phyloP scores from a whole-genome alignment of 2,797 vertebrate species.

The Liasis olivaceus region DNA sequence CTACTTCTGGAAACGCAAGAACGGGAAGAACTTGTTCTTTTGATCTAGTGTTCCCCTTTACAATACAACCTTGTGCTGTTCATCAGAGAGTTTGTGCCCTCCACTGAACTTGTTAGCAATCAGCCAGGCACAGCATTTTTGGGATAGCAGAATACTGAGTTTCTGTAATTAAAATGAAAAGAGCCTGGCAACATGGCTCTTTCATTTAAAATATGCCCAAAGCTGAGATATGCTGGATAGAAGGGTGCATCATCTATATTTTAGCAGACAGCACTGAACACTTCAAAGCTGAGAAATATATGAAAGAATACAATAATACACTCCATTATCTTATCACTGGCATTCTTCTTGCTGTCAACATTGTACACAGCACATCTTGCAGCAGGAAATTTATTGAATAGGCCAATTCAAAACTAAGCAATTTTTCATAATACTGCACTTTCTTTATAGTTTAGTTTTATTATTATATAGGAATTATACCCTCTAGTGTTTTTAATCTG shows the following conservation, averaged over 20 bases:
- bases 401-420: slow-evolving; percentile 14
- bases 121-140: slow-evolving; percentile 44
- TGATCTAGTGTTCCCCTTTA: slow-evolving; percentile 19
- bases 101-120: slow-evolving; percentile 37
- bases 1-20: slow-evolving; percentile 35
- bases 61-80: slow-evolving; percentile 25
- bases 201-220: slow-evolving; percentile 55
- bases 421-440: slow-evolving; percentile 18
- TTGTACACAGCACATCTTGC: slow-evolving; percentile 37
- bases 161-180: slow-evolving; percentile 50
- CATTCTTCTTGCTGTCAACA: slow-evolving; percentile 58
- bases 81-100: slow-evolving; percentile 26
- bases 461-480: background rate
- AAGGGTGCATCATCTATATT: slow-evolving; percentile 39
- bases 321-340: slow-evolving; percentile 50
- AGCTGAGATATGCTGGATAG: slow-evolving; percentile 40
- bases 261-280: slow-evolving; percentile 46
- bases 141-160: slow-evolving; percentile 43
- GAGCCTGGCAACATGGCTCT: slow-evolving; percentile 36
- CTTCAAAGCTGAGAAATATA: slow-evolving; percentile 45
- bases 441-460: slow-evolving; percentile 15
- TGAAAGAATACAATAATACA: slow-evolving; percentile 47
- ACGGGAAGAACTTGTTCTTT: slow-evolving; percentile 45
- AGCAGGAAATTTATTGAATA: slow-evolving; percentile 30
- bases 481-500: background rate